A percentile compares a stretch with the other conserved stretches of the same genome.
Conservation (phyloP, 1,140 invertebrate genomes). For the Phymorhynchus buccinoides region DNA sequence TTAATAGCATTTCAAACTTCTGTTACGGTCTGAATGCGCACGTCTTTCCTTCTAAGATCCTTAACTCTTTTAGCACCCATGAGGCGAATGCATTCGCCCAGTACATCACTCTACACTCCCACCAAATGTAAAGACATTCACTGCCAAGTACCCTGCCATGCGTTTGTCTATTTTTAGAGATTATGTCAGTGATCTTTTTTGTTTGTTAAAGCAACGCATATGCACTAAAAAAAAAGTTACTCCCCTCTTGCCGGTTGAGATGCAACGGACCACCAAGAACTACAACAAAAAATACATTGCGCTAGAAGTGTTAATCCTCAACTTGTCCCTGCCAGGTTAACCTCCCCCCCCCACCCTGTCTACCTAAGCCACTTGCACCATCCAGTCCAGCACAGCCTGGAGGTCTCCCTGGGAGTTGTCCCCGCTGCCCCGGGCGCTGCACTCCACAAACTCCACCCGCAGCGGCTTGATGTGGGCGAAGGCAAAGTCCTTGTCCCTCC, state of each 20-base stretch:
- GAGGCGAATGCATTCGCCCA: background rate
- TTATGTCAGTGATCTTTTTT: too few species aligned
- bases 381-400: conserved; percentile 79
- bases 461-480: conserved; percentile 81
- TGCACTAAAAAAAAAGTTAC: too few species aligned
- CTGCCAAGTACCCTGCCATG: too few species aligned
- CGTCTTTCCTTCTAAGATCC: background rate
- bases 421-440: conserved; percentile 77
- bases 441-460: conserved; percentile 84
- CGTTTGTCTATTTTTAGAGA: too few species aligned
- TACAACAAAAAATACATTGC: background rate
- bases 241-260: too few species aligned
- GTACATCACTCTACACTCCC: too few species aligned
- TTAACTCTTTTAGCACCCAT: background rate
- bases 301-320: too few species aligned
- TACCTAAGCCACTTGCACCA: conserved; percentile 71
- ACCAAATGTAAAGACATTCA: too few species aligned
- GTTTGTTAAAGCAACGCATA: too few species aligned
- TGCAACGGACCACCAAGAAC: background rate
- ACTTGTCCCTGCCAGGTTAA: background rate
- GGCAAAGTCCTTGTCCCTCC: conserved; percentile 85
- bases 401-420: conserved; percentile 75
- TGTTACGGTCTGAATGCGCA: background rate
- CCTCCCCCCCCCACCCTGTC: background rate
- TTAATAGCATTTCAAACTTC: too few species aligned